phyloP scores from a whole-genome alignment of 2,888 invertebrate species.

The Thyatira batis region DNA sequence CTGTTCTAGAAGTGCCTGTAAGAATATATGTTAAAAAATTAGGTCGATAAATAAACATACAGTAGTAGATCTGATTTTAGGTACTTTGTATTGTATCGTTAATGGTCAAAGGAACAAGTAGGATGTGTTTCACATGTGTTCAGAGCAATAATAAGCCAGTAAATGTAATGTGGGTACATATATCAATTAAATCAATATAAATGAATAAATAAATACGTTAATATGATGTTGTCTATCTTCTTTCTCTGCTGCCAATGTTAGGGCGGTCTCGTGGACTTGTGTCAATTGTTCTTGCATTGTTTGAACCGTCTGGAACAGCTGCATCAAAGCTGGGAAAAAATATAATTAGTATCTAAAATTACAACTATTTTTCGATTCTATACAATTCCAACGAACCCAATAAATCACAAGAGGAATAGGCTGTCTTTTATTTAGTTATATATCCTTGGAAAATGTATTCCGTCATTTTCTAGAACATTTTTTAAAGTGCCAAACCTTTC shows the following conservation, averaged over 20 bases:
- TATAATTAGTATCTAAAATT: neutral
- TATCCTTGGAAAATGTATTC: neutral
- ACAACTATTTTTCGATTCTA: no score
- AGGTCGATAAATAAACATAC: no score
- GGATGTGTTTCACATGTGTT: no score
- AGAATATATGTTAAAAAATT: conserved; percentile 2
- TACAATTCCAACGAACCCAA: neutral
- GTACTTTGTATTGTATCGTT: no score
- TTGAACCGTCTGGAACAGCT: conserved; percentile 67
- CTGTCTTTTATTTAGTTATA: neutral
- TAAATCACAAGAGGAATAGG: no score
- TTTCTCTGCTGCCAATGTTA: conserved; percentile 79
- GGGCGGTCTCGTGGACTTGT: conserved; percentile 65
- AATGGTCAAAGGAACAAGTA: no score
- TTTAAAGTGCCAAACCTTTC: conserved; percentile 46
- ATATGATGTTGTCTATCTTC: conserved; percentile 78
- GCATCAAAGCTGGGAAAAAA: conserved; percentile 54
- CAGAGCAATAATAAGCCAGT: no score
- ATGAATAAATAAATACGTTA: conserved; percentile 60
- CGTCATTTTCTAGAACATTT: neutral
- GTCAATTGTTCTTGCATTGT: conserved; percentile 66
- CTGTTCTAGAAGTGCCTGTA: conserved; percentile 83
- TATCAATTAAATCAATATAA: neutral
- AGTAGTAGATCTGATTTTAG: no score
- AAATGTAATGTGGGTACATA: no score